A percentile compares a stretch with the other conserved stretches of the same genome.
Conservation (phyloP, 2,797 vertebrate species). For the Crypturellus tataupa region DNA sequence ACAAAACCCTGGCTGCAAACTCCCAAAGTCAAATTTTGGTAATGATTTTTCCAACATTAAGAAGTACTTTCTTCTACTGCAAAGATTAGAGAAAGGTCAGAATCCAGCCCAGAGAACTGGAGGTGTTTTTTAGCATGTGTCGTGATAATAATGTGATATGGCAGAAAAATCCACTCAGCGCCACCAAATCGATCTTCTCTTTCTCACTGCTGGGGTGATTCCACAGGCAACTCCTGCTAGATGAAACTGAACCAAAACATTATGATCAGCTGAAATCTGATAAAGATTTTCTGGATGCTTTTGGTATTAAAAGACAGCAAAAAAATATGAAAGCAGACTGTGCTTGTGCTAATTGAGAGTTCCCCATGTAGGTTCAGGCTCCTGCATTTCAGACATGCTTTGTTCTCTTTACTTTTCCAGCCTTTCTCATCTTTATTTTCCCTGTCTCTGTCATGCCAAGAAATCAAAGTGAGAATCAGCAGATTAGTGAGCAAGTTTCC, state of each 20-base stretch:
- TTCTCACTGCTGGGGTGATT: neutral
- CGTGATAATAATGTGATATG: fast-evolving
- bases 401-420: neutral
- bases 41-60: neutral
- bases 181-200: neutral
- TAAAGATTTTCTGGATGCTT: neutral
- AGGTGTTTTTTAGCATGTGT: neutral
- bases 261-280: neutral
- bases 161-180: neutral
- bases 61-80: fast-evolving
- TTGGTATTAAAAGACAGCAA: neutral
- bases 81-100: neutral
- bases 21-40: neutral
- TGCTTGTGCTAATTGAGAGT: neutral
- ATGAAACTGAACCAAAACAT: neutral
- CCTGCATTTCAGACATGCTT: neutral
- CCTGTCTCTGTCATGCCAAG: fast-evolving
- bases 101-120: neutral
- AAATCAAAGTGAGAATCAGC: neutral
- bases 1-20: neutral
- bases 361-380: neutral
- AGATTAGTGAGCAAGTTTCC: neutral
- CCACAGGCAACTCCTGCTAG: neutral
- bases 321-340: neutral
- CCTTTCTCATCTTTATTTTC: fast-evolving